Evolutionary conservation across 2,888 invertebrate genomes (phyloP).

Genomic region (Patella caerulea): DNA sequence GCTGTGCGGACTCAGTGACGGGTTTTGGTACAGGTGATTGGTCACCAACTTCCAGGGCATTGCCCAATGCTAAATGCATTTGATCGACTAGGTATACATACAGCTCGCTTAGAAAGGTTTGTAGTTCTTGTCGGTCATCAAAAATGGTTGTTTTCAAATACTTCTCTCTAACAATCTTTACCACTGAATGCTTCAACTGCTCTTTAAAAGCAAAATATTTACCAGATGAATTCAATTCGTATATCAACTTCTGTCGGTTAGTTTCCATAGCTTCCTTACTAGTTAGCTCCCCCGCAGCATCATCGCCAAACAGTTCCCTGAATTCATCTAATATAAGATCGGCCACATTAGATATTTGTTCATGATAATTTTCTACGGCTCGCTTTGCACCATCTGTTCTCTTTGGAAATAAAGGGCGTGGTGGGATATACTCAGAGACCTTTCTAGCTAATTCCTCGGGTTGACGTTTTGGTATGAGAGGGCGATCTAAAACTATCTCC

Average conservation of each 20-base stretch:
- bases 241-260: slow-evolving; percentile 66
- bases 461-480: slow-evolving; percentile 67
- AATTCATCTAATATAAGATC: slow-evolving; percentile 69
- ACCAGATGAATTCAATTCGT: slow-evolving; percentile 70
- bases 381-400: slow-evolving; percentile 69
- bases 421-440: slow-evolving; percentile 70
- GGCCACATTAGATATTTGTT: slow-evolving; percentile 67
- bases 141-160: slow-evolving; percentile 68
- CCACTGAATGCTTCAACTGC: slow-evolving; percentile 71
- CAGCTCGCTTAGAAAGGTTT: slow-evolving; percentile 71
- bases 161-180: slow-evolving; percentile 71
- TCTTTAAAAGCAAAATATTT: slow-evolving; percentile 72
- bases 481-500: slow-evolving; percentile 64
- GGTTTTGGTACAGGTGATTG: slow-evolving; percentile 68
- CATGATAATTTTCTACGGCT: slow-evolving; percentile 69
- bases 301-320: slow-evolving; percentile 35
- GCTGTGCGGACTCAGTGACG: slow-evolving; percentile 67
- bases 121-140: slow-evolving; percentile 67
- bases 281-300: too few species aligned
- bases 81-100: slow-evolving; percentile 72
- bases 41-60: slow-evolving; percentile 67
- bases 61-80: slow-evolving; percentile 70
- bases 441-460: slow-evolving; percentile 66
- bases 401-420: slow-evolving; percentile 69
- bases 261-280: too few species aligned